These are phyloP conservation scores for Indri indri DNA, from an alignment of 2,113 vertebrate genomes.

Conservation along the genomic window DNA sequence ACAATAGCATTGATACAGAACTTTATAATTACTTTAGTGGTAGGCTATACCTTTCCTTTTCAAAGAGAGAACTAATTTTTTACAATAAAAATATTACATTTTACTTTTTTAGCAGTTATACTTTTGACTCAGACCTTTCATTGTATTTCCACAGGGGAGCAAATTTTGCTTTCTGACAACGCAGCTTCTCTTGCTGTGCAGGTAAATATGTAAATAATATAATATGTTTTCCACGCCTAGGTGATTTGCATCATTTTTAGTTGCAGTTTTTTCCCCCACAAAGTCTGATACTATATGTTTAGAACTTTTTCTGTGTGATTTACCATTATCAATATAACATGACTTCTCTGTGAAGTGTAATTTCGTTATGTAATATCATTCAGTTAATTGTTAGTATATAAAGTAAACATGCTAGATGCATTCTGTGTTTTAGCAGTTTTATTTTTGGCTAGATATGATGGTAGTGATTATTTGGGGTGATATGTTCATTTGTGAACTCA, in stretches of 20 bases:
- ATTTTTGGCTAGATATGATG: slow-evolving; percentile 18
- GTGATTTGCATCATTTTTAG: slow-evolving; percentile 34
- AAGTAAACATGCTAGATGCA: not conserved
- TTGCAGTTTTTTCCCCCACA: not conserved
- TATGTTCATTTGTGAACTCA: slow-evolving; percentile 26
- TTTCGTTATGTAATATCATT: slow-evolving; percentile 47
- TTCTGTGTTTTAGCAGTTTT: slow-evolving; percentile 21
- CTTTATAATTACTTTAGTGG: slow-evolving; percentile 45
- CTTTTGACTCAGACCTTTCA: slow-evolving; percentile 64
- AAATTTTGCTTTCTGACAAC: slow-evolving; percentile 97
- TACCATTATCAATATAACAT: not conserved
- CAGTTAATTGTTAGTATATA: slow-evolving; percentile 29
- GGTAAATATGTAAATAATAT: slow-evolving; percentile 85
- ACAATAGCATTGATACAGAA: slow-evolving; percentile 32
- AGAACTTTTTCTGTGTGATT: slow-evolving; percentile 10
- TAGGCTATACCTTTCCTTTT: slow-evolving; percentile 45
- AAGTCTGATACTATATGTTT: not conserved
- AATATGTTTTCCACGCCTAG: slow-evolving; percentile 2
- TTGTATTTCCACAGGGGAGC: slow-evolving; percentile 90
- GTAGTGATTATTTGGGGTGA: slow-evolving; percentile 27
- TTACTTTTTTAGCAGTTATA: slow-evolving; percentile 62
- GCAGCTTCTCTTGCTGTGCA: slow-evolving; percentile 97
- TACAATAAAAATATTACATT: slow-evolving; percentile 59
- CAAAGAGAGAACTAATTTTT: slow-evolving; percentile 53
- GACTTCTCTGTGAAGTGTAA: not conserved